A percentile compares a stretch with the other conserved stretches of the same genome.
These are phyloP conservation scores for Gymnocheta viridis DNA, from an alignment of 2,888 invertebrate genomes.

Conservation along the genomic window DNA sequence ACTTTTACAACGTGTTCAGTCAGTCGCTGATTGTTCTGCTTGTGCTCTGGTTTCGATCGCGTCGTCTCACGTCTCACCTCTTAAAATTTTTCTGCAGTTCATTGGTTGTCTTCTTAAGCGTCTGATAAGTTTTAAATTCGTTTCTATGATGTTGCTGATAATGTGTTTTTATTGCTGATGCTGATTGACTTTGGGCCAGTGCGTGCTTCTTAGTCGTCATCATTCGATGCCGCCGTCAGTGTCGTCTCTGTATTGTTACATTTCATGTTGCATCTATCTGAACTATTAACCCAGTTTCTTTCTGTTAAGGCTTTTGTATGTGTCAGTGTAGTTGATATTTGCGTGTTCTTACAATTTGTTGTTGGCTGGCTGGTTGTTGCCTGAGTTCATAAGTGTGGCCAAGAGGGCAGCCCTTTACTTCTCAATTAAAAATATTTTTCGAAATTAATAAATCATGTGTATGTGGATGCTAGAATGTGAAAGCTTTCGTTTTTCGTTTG, in stretches of 20 bases:
- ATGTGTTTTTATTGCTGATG: conserved; percentile 21
- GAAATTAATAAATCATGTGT: conserved; percentile 48
- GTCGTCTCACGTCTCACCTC: conserved; percentile 41
- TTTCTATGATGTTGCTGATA: conserved; percentile 54
- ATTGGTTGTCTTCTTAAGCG: conserved; percentile 9
- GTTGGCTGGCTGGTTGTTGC: conserved; percentile 27
- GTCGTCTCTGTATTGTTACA: conserved; percentile 30
- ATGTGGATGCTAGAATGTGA: conserved; percentile 4
- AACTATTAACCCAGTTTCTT: conserved; percentile 69
- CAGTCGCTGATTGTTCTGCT: conserved; percentile 1
- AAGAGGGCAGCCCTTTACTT: conserved; percentile 58
- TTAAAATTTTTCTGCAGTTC: conserved; percentile 19
- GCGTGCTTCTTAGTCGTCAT: conserved; percentile 52
- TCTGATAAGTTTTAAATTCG: conserved; percentile 52
- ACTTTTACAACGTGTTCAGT: background rate
- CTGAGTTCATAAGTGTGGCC: conserved; percentile 51
- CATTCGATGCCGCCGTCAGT: background rate
- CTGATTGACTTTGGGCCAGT: conserved; percentile 66
- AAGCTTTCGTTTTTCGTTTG: conserved; percentile 2
- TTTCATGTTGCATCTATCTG: conserved; percentile 65
- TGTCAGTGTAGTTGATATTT: conserved; percentile 44
- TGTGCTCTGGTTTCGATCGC: conserved; percentile 30
- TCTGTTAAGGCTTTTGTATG: conserved; percentile 23
- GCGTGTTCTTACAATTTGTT: conserved; percentile 34
- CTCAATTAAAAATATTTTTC: conserved; percentile 61